Base-by-base conservation (phyloP, 2,888 invertebrate genomes). In the Leptopterna dolabrata region DNA sequence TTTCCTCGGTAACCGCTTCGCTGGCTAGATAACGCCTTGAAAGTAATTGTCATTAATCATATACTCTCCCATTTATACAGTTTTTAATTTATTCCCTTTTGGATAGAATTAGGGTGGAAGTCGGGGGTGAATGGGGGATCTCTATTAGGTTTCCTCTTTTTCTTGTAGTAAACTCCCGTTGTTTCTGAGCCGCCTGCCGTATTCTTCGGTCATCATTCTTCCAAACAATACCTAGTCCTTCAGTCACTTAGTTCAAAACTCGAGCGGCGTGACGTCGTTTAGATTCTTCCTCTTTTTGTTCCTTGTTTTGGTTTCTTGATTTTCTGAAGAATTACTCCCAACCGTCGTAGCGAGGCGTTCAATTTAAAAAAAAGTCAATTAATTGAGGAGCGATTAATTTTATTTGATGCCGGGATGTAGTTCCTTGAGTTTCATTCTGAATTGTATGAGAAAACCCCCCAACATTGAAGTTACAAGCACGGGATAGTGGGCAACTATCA, bases 41-140 rank as follows among this genome's bases (percentile, higher is more conserved):
- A 87, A 88, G 88, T 88, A 88, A 86, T 87, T 81, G 76, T 82
- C 88, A 87, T 88, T 88, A 87, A 88, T 88, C 88, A 88, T 70
- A 87, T 76, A 87, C 83, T 83, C 87, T 87, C 82, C 80, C 87
- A 70, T 83, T 87, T 87, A 87, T 83, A 83, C 82, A 82, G 83
- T 87, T 87, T 87, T 87, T 83, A 87, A 87, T 87, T 87, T 87
- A 87, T 87, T 83, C 70, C 87, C 45, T 51, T 76, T 87, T 70
- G 71, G 70, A 83, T 63, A 70, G 83, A 83, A 83, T 70, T 83
- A 29, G 82, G 24, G 63, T 36, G 43, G 29, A 24, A 36, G 29
- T 36, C 41, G 41, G 63, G 55, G 41, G 43, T n/a, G 76, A 14
- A 36, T 36, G n/a, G n/a, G 19, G 43, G 19, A 13, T 81, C 81